A percentile compares a stretch with the other conserved stretches of the same genome.
Evolutionary conservation across 2,797 vertebrate species (phyloP).

Genomic region (Phataginus tricuspis): DNA sequence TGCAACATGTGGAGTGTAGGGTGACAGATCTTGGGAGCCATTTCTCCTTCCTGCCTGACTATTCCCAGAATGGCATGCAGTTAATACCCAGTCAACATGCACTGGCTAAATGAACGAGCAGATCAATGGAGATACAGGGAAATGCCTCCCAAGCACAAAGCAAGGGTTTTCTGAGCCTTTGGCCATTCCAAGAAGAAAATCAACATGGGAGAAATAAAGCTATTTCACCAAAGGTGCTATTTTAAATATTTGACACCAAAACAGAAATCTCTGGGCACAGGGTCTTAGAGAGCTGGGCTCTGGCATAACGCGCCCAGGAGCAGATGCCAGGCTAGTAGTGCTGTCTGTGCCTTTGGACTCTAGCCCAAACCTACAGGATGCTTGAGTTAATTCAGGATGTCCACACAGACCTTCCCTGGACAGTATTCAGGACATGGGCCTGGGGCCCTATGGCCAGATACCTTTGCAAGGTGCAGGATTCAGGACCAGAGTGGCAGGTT

Average conservation of each 20-base stretch:
- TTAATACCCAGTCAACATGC: accelerated
- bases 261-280: not conserved
- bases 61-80: accelerated
- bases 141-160: not conserved
- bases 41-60: not conserved
- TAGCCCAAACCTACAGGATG: not conserved
- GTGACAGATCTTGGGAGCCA: no score
- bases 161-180: not conserved
- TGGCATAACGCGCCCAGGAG: not conserved
- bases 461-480: not conserved
- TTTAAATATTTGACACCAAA: not conserved
- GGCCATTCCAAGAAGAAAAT: not conserved
- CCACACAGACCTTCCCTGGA: no score
- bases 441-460: not conserved
- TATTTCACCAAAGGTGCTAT: not conserved
- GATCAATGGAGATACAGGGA: accelerated
- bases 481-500: not conserved
- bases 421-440: accelerated
- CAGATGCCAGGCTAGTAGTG: not conserved
- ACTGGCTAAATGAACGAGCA: accelerated
- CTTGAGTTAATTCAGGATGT: not conserved
- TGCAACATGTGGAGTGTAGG: not conserved
- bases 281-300: not conserved
- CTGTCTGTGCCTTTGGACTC: not conserved
- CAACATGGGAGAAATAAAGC: not conserved